Conservation (phyloP, 2,888 invertebrate species). For the Cheilosia soror region DNA sequence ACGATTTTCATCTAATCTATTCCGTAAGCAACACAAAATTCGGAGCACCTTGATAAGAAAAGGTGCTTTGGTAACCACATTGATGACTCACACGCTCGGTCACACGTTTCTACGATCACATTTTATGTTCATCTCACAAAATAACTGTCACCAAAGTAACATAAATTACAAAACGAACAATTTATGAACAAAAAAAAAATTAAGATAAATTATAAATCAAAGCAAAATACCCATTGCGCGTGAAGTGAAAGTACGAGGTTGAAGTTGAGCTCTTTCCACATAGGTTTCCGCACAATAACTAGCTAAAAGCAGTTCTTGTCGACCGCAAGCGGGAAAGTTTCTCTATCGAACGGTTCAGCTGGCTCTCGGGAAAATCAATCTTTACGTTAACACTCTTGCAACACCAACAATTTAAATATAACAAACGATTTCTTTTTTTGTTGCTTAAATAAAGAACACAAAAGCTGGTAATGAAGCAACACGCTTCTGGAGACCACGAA, state of each 20-base stretch:
- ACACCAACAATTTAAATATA: constrained; percentile 6
- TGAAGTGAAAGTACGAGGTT: constrained; percentile 54
- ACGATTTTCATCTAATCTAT: neutral
- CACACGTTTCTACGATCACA: constrained; percentile 3
- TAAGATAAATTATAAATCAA: constrained; percentile 9
- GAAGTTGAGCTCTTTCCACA: constrained; percentile 21
- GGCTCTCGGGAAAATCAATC: constrained; percentile 47
- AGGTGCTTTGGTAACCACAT: constrained; percentile 13
- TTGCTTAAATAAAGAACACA: neutral
- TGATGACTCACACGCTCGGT: constrained; percentile 35
- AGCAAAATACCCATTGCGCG: constrained; percentile 52
- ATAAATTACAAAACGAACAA: constrained; percentile 1
- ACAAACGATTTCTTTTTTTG: neutral
- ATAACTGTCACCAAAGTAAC: neutral
- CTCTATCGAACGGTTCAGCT: constrained; percentile 7
- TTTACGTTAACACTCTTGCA: neutral
- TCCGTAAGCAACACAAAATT: neutral
- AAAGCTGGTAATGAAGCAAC: constrained; percentile 4
- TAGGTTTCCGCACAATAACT: constrained; percentile 51
- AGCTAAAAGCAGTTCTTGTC: constrained; percentile 61
- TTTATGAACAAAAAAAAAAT: neutral
- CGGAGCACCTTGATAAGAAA: constrained; percentile 31
- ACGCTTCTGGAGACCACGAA: constrained; percentile 9
- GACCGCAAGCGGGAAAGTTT: constrained; percentile 57
- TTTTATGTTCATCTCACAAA: neutral